Base-by-base conservation (phyloP, 2,797 vertebrate genomes). In the Trichosurus vulpecula region DNA sequence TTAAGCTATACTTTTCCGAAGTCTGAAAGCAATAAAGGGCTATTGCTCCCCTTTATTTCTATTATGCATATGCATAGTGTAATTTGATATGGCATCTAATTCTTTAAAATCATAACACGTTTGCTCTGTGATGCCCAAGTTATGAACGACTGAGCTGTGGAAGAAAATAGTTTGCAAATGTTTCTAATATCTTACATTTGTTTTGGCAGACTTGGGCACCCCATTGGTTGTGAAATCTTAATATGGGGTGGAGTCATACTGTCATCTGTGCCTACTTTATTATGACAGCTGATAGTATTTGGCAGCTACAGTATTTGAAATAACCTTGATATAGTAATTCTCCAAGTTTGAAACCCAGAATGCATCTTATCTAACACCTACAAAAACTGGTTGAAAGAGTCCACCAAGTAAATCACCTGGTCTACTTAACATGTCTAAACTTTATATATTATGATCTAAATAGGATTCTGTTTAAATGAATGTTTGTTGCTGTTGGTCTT, bases 251-350 rank as follows among this genome's bases (percentile, higher is more conserved):
- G 95, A 93, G 93, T 95, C 92, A 96, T 97, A 97, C 94, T 98
- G 95, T 96, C 97, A 96, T 92, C 97, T 96, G 93, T 90, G 93
- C 93, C 95, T 93, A 94, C 52, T 97, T 95, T 97, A 97, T 97
- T 97, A 96, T 98, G 97, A 97, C 96, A 97, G 97, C 95, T 98
- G 95, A 94, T 93, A 97, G 61, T 96, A 97, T 90, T 97, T 98
- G 96, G 96, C 97, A 98, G 96, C 92, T 58, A 92, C 47, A 29
- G 52, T 94, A 54, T 92, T 95, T 90, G 95, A 97, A 97, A 95
- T 94, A 96, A 97, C 74, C 54, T 92, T 61, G 53, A 90, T 93
- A 97, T 95, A 74, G 55, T 52, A 91, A 52, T 87, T 96, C 96
- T 96, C 96, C 81, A 95, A 56, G 96, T 95, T 95, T 90, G 66